Base-by-base conservation (phyloP, 1,140 invertebrate species). In the Leptonema lineaticorne region DNA sequence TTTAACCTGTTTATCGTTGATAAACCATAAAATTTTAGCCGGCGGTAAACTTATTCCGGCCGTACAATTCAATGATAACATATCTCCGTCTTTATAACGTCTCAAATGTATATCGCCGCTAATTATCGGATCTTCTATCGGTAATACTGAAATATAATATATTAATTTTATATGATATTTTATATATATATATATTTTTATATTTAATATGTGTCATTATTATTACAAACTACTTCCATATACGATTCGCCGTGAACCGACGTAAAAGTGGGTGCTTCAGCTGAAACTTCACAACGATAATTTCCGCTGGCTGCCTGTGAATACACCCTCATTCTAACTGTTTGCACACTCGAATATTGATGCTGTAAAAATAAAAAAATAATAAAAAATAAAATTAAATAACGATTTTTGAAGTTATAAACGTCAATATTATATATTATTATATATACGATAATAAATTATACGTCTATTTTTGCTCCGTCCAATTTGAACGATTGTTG, bases 21-120 rank as follows among this genome's bases (percentile, higher is more conserved):
- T 87, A 78, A 85, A 90, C 89, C 89, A 91, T 69, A 84, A 83
- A 37, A 91, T 79, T 68, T 82, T 80, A n/a, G 89, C 87, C 20
- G 87, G 82, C 24, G 89, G 90, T 76, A 86, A 84, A 57, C 89
- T 90, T 77, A 85, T 87, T 48, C 85, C 87, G 8, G 89, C 91
- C 28, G 89, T 90, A 76, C 90, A 92, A 78, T 91, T 92, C 67
- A 91, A 78, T 73, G 86, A 85, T 64, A 92, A 84, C 70, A 87
- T 84, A 74, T 91, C 89, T 57, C 90, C 90, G 67, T 86, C 87
- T 76, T 89, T 86, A 76, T 91, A 91, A 76, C 88, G 78, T 62
- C 82, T 78, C 65, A 84, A 84, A 74, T 85, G 82, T 74, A 88
- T 84, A 70, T 89, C 85, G 1, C 90, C 89, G 14, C 83, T 86